Conservation (phyloP, 2,113 vertebrate species). For the Helogale parvula region DNA sequence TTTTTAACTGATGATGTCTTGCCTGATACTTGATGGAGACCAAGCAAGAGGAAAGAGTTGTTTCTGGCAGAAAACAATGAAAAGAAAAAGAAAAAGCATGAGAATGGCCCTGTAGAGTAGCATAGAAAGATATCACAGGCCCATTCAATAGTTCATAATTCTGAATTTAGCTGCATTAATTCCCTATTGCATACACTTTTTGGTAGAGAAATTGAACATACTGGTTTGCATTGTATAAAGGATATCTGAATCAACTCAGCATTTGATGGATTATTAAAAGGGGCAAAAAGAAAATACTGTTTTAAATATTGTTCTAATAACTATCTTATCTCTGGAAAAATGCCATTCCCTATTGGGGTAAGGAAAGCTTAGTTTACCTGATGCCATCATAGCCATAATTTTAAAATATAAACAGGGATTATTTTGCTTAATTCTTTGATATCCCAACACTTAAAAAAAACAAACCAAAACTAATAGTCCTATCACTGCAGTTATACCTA, state of each 20-base stretch:
- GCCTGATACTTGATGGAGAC: conserved; percentile 52
- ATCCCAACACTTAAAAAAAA: not conserved
- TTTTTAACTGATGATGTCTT: conserved; percentile 60
- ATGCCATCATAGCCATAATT: not conserved
- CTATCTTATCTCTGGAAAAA: conserved; percentile 34
- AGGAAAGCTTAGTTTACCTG: not conserved
- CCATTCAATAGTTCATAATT: not conserved
- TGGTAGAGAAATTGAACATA: not conserved
- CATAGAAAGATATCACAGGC: not conserved
- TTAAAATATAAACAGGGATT: not conserved
- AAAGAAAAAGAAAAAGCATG: not conserved
- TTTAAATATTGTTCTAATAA: not conserved
- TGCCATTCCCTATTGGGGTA: not conserved
- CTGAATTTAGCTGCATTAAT: not conserved
- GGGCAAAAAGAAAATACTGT: not conserved
- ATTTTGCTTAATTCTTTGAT: conserved; percentile 3
- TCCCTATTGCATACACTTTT: not conserved
- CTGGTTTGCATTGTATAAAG: not conserved
- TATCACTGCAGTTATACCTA: not conserved
- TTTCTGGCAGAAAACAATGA: not conserved
- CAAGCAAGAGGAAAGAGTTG: not conserved
- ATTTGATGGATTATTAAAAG: not conserved
- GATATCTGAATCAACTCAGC: not conserved
- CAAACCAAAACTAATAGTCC: not conserved
- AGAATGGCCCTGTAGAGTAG: not conserved